These are phyloP conservation scores for Drosophila sp. DNA, from an alignment of 1,140 invertebrate genomes.

Conservation along the genomic window DNA sequence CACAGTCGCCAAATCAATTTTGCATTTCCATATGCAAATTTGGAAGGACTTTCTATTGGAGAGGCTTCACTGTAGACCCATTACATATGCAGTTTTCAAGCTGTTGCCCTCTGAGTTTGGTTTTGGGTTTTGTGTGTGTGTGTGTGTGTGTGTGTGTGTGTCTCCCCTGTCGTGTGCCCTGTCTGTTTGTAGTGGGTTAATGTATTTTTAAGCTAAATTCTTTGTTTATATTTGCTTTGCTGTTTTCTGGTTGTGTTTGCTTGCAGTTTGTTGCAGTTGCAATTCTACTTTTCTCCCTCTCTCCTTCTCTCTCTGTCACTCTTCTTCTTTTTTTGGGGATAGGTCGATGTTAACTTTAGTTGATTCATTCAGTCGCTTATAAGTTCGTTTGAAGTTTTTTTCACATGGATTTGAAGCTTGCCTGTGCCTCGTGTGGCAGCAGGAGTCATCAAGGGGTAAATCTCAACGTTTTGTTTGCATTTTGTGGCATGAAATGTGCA, in stretches of 20 bases:
- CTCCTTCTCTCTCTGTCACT: slow-evolving; percentile 10
- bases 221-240: slow-evolving; percentile 77
- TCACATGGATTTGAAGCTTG: slow-evolving; percentile 36
- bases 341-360: slow-evolving; percentile 57
- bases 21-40: too few species aligned
- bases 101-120: slow-evolving; percentile 20
- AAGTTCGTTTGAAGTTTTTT: slow-evolving; percentile 63
- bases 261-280: slow-evolving; percentile 51
- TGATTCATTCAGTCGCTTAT: slow-evolving; percentile 69
- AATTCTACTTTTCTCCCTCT: neutral
- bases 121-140: neutral
- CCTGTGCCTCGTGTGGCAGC: slow-evolving; percentile 19
- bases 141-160: slow-evolving; percentile 1
- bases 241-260: slow-evolving; percentile 63
- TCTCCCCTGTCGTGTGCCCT: neutral
- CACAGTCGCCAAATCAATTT: too few species aligned
- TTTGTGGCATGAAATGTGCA: slow-evolving; percentile 76
- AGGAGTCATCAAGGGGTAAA: slow-evolving; percentile 17
- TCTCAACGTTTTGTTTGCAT: slow-evolving; percentile 52
- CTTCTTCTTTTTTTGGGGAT: slow-evolving; percentile 10
- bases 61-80: slow-evolving; percentile 42
- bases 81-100: slow-evolving; percentile 68
- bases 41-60: neutral
- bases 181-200: slow-evolving; percentile 61
- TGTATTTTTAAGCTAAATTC: slow-evolving; percentile 82